Base-by-base conservation (phyloP, 1,140 invertebrate species). In the Alviniconcha marisindica region DNA sequence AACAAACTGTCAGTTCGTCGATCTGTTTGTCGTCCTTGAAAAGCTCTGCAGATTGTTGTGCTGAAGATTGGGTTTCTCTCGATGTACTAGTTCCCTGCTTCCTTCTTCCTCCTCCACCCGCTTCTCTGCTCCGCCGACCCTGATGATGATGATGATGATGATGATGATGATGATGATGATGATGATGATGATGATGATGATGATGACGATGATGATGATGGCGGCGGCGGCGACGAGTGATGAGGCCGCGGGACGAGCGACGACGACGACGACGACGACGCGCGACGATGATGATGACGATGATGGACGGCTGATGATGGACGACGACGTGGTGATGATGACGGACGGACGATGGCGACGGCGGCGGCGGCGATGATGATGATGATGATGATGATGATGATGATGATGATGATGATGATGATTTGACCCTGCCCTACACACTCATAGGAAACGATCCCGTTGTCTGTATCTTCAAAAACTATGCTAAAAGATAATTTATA, bases 71-170 rank as follows among this genome's bases (percentile, higher is more conserved):
- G n/a, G n/a, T n/a, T n/a, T n/a, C n/a, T n/a, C n/a, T n/a, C n/a
- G n/a, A n/a, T n/a, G n/a, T n/a, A n/a, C n/a, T n/a, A n/a, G n/a
- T n/a, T n/a, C n/a, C n/a, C n/a, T n/a, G n/a, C n/a, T n/a, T n/a
- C n/a, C n/a, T n/a, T n/a, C n/a, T n/a, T n/a, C n/a, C n/a, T n/a
- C n/a, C n/a, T n/a, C n/a, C n/a, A n/a, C n/a, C n/a, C n/a, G n/a
- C n/a, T n/a, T n/a, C n/a, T n/a, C n/a, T n/a, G n/a, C n/a, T n/a
- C n/a, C n/a, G n/a, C n/a, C n/a, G n/a, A n/a, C n/a, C n/a, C n/a
- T n/a, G 54, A 56, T 56, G 54, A 56, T 56, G 54, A 56, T 73
- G 71, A 73, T 1, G 71, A 73, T 73, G 71, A 73, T 2, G 71
- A 73, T 73, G 71, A 73, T 2, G 71, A 73, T 2, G 71, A 73